These are phyloP conservation scores for Amblyteles armatorius DNA, from an alignment of 2,888 invertebrate genomes.

Conservation along the genomic window DNA sequence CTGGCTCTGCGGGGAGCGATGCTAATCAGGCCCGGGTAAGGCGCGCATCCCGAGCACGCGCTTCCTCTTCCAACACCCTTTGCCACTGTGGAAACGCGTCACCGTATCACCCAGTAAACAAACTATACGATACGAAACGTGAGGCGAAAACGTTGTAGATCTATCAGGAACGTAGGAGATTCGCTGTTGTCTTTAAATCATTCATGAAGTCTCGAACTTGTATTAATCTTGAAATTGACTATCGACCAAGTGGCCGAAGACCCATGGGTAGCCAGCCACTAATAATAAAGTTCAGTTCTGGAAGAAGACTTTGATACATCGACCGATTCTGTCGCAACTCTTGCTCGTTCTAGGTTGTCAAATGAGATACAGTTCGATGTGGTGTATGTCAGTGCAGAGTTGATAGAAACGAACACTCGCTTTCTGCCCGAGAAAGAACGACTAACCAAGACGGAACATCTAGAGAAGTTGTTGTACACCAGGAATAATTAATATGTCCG, in stretches of 20 bases:
- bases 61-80: slow-evolving; percentile 59
- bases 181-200: neutral
- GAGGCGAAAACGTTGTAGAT: slow-evolving; percentile 79
- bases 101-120: slow-evolving; percentile 55
- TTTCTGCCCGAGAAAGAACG: slow-evolving; percentile 10
- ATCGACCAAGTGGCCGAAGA: neutral
- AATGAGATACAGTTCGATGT: slow-evolving; percentile 23
- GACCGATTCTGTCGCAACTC: slow-evolving; percentile 34
- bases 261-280: neutral
- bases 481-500: slow-evolving; percentile 26
- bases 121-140: slow-evolving; percentile 72
- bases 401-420: slow-evolving; percentile 23
- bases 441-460: neutral
- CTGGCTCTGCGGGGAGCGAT: slow-evolving; percentile 76
- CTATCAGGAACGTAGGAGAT: slow-evolving; percentile 17
- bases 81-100: slow-evolving; percentile 44
- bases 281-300: slow-evolving; percentile 11
- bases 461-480: neutral
- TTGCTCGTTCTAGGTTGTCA: neutral
- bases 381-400: slow-evolving; percentile 6
- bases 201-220: neutral
- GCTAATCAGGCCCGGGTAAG: slow-evolving; percentile 83
- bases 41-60: slow-evolving; percentile 83
- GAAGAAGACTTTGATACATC: slow-evolving; percentile 29
- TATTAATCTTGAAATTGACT: neutral